These are phyloP conservation scores for Metacarcinus magister DNA, from an alignment of 2,888 invertebrate genomes.

Conservation along the genomic window DNA sequence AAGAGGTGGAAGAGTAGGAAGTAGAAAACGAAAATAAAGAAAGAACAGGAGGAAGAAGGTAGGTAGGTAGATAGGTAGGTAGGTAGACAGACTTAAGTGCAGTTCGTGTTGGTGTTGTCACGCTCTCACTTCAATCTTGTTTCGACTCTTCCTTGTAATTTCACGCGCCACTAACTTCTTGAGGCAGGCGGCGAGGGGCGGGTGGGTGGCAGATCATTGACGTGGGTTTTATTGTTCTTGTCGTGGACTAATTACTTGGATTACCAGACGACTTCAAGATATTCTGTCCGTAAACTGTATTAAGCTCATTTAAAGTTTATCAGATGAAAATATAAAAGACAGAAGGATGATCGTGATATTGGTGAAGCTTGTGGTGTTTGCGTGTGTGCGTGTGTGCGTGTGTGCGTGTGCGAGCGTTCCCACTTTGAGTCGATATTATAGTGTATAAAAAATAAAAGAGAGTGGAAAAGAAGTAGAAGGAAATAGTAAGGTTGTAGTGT, in stretches of 20 bases:
- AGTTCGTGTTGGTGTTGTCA: neutral
- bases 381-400: neutral
- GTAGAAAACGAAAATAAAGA: neutral
- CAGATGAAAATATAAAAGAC: neutral
- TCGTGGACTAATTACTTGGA: neutral
- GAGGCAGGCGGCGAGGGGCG: neutral
- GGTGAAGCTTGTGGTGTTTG: neutral
- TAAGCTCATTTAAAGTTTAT: neutral
- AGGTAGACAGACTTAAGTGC: neutral
- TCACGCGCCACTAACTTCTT: conserved; percentile 34
- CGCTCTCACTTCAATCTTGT: neutral
- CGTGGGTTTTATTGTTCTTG: neutral
- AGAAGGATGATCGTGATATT: neutral
- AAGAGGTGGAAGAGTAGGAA: neutral
- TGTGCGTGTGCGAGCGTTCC: neutral
- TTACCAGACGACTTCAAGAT: neutral
- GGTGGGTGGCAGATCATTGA: neutral
- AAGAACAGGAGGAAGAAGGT: neutral
- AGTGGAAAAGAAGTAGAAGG: neutral
- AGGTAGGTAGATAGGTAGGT: neutral
- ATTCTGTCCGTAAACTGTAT: neutral
- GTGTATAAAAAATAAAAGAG: neutral
- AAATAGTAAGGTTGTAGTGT: neutral
- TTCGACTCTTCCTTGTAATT: neutral
- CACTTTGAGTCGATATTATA: too few species aligned